A percentile compares a stretch with the other conserved stretches of the same genome.
These are phyloP conservation scores for Enoplosus armatus DNA, from an alignment of 2,797 vertebrate species.

Conservation along the genomic window DNA sequence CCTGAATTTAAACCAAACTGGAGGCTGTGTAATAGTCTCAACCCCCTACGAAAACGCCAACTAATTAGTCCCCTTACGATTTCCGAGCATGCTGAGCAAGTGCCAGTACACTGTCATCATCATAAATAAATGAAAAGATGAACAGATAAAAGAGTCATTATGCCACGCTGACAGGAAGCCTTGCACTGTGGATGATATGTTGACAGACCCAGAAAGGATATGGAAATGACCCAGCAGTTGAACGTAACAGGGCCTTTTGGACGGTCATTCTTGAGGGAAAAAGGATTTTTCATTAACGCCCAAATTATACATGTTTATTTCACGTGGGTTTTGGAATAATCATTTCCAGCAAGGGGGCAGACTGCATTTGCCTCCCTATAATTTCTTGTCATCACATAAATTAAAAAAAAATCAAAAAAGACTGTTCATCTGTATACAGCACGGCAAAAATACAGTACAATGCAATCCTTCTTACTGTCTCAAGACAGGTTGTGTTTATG, in stretches of 20 bases:
- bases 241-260: slow-evolving; percentile 18
- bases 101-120: slow-evolving; percentile 74
- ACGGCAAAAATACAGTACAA: not conserved
- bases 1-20: slow-evolving; percentile 68
- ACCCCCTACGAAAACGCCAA: slow-evolving; percentile 49
- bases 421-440: not conserved
- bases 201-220: slow-evolving; percentile 46
- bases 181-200: slow-evolving; percentile 50
- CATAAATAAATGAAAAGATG: slow-evolving; percentile 83
- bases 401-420: not conserved
- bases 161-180: slow-evolving; percentile 57
- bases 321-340: not conserved
- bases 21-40: slow-evolving; percentile 43
- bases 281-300: slow-evolving; percentile 7
- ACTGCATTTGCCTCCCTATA: not conserved
- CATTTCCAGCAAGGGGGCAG: not conserved
- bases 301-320: slow-evolving; percentile 8
- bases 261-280: slow-evolving; percentile 35
- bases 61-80: slow-evolving; percentile 83
- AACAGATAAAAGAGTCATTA: slow-evolving; percentile 77
- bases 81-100: slow-evolving; percentile 68
- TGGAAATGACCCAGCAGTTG: slow-evolving; percentile 42
- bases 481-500: not conserved
- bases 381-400: not conserved
- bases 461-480: not conserved